A percentile compares a stretch with the other conserved stretches of the same genome.
Conservation (phyloP, 2,113 vertebrate species). For the Fulica atra region DNA sequence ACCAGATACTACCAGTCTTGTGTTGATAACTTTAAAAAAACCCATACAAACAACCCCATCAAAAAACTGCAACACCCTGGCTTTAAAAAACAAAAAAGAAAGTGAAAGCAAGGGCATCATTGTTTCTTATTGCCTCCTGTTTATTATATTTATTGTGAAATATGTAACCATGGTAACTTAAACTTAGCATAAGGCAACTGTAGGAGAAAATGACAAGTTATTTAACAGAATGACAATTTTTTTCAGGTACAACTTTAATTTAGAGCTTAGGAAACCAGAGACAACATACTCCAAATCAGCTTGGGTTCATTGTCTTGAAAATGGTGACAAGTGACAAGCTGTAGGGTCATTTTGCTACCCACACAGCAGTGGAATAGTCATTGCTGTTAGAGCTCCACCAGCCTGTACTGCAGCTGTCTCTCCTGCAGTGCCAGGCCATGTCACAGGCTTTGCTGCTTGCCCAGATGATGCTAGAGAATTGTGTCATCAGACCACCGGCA, state of each 20-base stretch:
- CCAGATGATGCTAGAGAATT: background rate
- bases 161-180: background rate
- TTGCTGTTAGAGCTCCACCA: background rate
- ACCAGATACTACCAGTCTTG: background rate
- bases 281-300: background rate
- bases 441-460: background rate
- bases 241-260: background rate
- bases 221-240: background rate
- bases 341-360: background rate
- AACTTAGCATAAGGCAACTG: background rate
- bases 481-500: background rate
- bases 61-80: background rate
- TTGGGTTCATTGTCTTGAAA: background rate
- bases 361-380: accelerated
- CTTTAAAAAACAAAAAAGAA: background rate
- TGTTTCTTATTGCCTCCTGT: background rate
- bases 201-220: background rate
- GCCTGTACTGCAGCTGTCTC: background rate
- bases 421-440: background rate
- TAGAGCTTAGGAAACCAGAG: background rate
- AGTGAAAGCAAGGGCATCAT: background rate
- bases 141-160: background rate
- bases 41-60: too few species aligned
- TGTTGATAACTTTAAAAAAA: background rate
- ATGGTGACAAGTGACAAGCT: background rate